Evolutionary conservation across 2,888 invertebrate genomes (phyloP), one percentile per base, ranked within the genome.

Genomic region (Megaustenia siamemsis): DNA sequence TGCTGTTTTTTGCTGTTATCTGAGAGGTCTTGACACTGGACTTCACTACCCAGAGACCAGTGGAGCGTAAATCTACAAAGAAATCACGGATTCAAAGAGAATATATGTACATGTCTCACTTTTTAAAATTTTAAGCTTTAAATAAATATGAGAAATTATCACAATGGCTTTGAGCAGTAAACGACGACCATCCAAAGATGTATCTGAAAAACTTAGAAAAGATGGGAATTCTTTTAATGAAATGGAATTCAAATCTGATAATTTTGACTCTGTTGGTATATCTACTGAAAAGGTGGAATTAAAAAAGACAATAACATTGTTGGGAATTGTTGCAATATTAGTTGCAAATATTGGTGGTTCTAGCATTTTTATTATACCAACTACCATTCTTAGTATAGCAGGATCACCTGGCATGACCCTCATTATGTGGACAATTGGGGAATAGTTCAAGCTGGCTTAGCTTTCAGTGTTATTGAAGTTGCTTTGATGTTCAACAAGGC

Each of bases 381-480:
- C 89, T 12, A 87, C 89, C 0, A 87, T 90, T 21, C 85, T 89
- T 18, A 45, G 69, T 24, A 86, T 89, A 43, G 86, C 88, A 0
- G 90, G 89, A 1, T 90, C 90, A 0, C 87, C 89, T 12, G 89
- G 89, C 8, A 43, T 90, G 66, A 85, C 88, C 32, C 68, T 90
- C 45, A 79, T 90, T 38, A 71, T 89, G 60, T 87, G 90, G 85
- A 69, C 88, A 18, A 28, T 89, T n/a, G 88, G 88, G 90, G 90
- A 3, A 38, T 90, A 21, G 75, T 90, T 15, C 90, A 90, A 75
- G 86, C 84, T 56, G 86, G 86, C n/a, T 79, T 89, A 18, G 89
- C 90, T 0, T 82, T 88, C 28, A 89, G 90, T 68, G 88, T 88
- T 63, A 84, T 88, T 10, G 90, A 90, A 75, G 88, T 90, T 8